Percentiles rank a stretch among this genome's conserved stretches.
Evolutionary conservation across 2,888 invertebrate genomes (phyloP).

Genomic region (Eilema griseolum): DNA sequence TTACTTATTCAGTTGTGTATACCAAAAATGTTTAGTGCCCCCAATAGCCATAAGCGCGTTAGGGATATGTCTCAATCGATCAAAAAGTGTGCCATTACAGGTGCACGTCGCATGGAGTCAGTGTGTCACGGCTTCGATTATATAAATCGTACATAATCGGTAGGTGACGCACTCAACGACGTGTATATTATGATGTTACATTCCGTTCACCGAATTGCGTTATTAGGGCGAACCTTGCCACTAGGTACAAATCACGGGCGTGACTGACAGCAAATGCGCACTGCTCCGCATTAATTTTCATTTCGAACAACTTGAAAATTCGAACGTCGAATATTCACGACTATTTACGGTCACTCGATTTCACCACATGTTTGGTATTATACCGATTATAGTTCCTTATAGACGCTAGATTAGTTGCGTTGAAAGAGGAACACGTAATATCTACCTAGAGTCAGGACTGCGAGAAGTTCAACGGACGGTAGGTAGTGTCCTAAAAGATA

Average conservation of each 20-base stretch:
- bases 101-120: conserved; percentile 43
- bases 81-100: conserved; percentile 53
- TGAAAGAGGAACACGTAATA: not conserved
- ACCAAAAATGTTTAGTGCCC: conserved; percentile 35
- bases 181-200: conserved; percentile 28
- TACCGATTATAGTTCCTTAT: not conserved
- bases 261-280: conserved; percentile 18
- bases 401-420: not conserved
- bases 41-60: conserved; percentile 34
- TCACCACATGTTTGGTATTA: conserved; percentile 22
- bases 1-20: conserved; percentile 18
- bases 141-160: conserved; percentile 56
- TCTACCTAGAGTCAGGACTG: not conserved
- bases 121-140: conserved; percentile 49
- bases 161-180: conserved; percentile 42
- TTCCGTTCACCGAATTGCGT: conserved; percentile 31
- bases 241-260: conserved; percentile 21
- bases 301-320: conserved; percentile 12
- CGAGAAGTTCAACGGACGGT: not conserved
- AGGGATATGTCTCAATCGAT: conserved; percentile 49
- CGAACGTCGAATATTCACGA: conserved; percentile 11
- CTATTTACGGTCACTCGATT: conserved; percentile 14
- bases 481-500: not conserved
- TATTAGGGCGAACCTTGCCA: conserved; percentile 23
- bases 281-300: conserved; percentile 24